Evolutionary conservation across 2,113 vertebrate species (phyloP).

Genomic region (Microcebus lehilahytsara): DNA sequence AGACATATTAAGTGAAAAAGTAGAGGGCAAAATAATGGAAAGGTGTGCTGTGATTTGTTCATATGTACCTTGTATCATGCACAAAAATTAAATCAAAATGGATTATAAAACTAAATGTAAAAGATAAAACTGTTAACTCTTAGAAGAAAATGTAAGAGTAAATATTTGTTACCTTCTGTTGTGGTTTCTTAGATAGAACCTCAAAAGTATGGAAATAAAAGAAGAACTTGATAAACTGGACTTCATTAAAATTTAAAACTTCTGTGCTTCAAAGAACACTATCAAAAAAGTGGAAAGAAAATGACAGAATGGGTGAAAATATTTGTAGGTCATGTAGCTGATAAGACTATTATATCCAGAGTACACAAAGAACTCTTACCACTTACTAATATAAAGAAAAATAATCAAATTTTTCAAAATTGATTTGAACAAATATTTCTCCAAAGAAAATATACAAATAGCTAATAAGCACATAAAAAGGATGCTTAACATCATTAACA

Average conservation of each 20-base stretch:
- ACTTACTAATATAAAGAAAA: not conserved
- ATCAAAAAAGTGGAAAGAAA: not conserved
- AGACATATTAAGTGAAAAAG: not conserved
- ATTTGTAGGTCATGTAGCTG: not conserved
- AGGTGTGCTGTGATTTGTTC: not conserved
- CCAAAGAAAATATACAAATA: not conserved
- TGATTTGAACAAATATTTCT: not conserved
- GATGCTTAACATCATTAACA: not conserved
- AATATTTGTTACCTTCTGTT: not conserved
- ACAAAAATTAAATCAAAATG: not conserved
- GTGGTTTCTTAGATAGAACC: not conserved
- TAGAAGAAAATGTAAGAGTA: not conserved
- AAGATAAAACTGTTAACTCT: not conserved
- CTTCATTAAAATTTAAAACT: not conserved
- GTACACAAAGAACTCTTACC: not conserved
- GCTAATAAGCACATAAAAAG: not conserved
- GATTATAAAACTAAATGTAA: not conserved
- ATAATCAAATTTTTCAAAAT: not conserved
- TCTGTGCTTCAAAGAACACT: not conserved
- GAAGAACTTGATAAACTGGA: not conserved
- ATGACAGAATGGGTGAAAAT: not conserved
- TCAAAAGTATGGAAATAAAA: not conserved
- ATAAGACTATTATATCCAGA: not conserved
- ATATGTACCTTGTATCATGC: not conserved
- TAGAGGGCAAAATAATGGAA: not conserved